Evolutionary conservation across 1,140 invertebrate species (phyloP), one percentile per base, ranked within the genome.

Genomic region (Drosophila santomea): DNA sequence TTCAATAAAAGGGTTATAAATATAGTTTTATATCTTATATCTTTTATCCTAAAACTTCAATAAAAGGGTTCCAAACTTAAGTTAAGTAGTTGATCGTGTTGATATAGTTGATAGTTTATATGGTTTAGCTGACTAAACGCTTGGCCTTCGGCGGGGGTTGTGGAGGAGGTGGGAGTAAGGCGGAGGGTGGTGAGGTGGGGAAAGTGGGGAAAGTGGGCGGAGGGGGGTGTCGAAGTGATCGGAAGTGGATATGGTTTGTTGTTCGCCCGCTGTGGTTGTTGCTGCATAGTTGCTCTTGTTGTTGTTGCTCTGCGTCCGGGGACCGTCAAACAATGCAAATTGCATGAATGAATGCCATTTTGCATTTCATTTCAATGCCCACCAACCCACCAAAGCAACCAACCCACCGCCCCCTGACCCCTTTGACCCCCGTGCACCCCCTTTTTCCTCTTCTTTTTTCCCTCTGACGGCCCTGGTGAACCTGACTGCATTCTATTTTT

Each of bases 311-410:
- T 36, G 50, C 28, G 50, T 20, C 57, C 57, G 44, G 57, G 75
- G 41, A 43, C 72, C 56, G 62, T 74, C 73, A 75, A 88, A 86
- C 83, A 89, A 88, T 88, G 84, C 80, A 88, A 89, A 88, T 88
- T 84, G 80, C 84, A 88, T 88, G 83, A 86, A 88, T 86, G 82
- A 86, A 86, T 86, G 82, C 82, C 82, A 86, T 86, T 86, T 86
- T 88, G 75, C 82, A 86, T 88, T 86, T 88, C 78, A 67, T 88
- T 86, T 86, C 66, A 78, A 83, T 88, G 74, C 52, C 23, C 64
- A 38, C 38, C 38, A 4, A 4, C 38, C 38, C 11, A 20, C 20
- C 20, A 20, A 20, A 20, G 1, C 20, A 20, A 20, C 7, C 68
- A 36, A 12, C 28, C 38, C 54, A 38, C 38, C 38, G 1, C 38